These are phyloP conservation scores for Danaus chrysippus DNA, from an alignment of 2,888 invertebrate genomes.

Conservation along the genomic window DNA sequence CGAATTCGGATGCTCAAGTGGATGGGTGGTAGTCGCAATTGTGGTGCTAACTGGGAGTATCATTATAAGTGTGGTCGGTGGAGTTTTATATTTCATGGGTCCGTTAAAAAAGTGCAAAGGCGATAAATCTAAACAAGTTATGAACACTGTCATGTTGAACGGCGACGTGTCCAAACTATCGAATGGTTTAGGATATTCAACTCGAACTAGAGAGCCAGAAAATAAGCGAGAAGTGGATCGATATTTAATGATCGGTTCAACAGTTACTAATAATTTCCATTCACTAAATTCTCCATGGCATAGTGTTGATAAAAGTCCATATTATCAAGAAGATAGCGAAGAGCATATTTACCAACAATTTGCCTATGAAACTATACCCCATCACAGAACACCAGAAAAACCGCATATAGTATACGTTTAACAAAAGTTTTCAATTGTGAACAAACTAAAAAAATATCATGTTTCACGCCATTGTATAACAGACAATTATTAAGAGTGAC, in stretches of 20 bases:
- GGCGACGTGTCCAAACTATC: conserved; percentile 74
- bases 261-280: conserved; percentile 75
- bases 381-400: conserved; percentile 75
- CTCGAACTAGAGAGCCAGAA: conserved; percentile 69
- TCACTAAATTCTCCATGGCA: conserved; percentile 75
- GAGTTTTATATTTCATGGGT: conserved; percentile 73
- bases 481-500: conserved; percentile 42
- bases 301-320: conserved; percentile 72
- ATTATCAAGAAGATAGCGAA: conserved; percentile 71
- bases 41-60: conserved; percentile 76
- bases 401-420: conserved; percentile 81
- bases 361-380: conserved; percentile 75
- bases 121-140: conserved; percentile 75
- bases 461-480: conserved; percentile 46
- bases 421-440: conserved; percentile 68
- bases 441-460: conserved; percentile 52
- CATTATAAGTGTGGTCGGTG: conserved; percentile 73
- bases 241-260: conserved; percentile 75
- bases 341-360: conserved; percentile 77
- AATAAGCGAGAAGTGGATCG: conserved; percentile 72
- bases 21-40: conserved; percentile 79
- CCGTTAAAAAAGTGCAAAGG: conserved; percentile 75
- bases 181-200: conserved; percentile 72
- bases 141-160: conserved; percentile 75
- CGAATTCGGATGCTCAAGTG: conserved; percentile 81